Evolutionary conservation across 2,888 invertebrate genomes (phyloP), one percentile per base, ranked within the genome.

Genomic region (Aspidapion aeneum): DNA sequence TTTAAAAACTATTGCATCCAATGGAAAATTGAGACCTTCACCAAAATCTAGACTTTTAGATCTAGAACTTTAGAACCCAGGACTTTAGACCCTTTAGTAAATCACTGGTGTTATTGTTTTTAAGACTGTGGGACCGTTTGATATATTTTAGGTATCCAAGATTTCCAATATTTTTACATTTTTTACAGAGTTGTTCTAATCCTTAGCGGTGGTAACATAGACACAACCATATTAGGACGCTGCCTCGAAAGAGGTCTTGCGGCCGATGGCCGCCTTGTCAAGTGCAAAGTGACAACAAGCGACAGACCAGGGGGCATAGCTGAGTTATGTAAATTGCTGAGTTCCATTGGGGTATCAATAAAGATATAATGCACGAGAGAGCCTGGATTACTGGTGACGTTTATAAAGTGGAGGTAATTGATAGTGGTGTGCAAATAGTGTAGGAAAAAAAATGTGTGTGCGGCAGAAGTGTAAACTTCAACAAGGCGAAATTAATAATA

Each of bases 291-390:
- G 54, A 90, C 90, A 1, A 88, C 93, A 1, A 91, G 90, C 74
- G 95, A 95, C 81, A 84, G 94, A 66, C 94, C 95, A 0, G 94
- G 94, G 2, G 94, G 93, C 18, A 92, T 95, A 66, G 88, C 92
- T 0, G 94, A 95, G 74, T 82, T 96, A 2, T 93, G 94, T 74
- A 86, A 86, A 73, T 80, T 91, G 51, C 84, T 96, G 60, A 85
- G 89, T 0, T 84, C 86, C 1, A 83, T 91, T 22, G 94, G 94
- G 0, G 94, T 94, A 16, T 91, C 91, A 50, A 94, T 98, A 68
- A 97, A 79, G 97, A 97, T 75, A 95, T 98, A 64, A 91, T 94
- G 80, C 97, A 98, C 78, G 97, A 98, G 77, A 85, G 97, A 61
- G 96, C 97, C 1, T 97, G 96, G 96, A 87, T 97, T 16, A 89